Percentiles rank a stretch among this genome's conserved stretches.
Evolutionary conservation across 2,888 invertebrate genomes (phyloP).

Genomic region (Caenorhabditis sp.): DNA sequence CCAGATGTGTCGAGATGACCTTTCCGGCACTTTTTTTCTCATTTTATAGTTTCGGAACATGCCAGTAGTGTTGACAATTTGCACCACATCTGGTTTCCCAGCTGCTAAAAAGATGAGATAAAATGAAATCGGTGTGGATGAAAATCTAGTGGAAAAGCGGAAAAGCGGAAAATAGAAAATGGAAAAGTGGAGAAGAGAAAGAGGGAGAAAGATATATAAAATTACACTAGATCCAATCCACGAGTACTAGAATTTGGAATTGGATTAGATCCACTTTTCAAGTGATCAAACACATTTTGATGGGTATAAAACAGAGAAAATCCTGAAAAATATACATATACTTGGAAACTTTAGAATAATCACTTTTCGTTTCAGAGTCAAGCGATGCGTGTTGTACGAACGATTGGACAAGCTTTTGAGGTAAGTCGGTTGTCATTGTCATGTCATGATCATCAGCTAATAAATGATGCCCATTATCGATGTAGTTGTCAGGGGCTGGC

Average conservation of each 20-base stretch:
- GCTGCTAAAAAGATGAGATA: constrained; percentile 6
- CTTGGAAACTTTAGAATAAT: not conserved
- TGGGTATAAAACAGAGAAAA: too few relatives aligned
- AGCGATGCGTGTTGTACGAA: constrained; percentile 98
- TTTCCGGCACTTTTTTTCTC: too few relatives aligned
- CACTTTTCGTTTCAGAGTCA: constrained; percentile 87
- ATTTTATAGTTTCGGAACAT: not conserved
- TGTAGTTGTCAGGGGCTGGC: constrained; percentile 52
- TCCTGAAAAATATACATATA: too few relatives aligned
- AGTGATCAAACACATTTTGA: not conserved
- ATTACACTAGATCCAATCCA: constrained; percentile 9
- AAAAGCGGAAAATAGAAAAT: too few relatives aligned
- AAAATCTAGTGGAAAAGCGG: not conserved
- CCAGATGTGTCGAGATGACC: constrained; percentile 44
- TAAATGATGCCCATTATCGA: constrained; percentile 54
- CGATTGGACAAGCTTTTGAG: constrained; percentile 99
- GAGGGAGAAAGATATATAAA: constrained; percentile 21
- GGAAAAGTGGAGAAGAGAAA: too few relatives aligned
- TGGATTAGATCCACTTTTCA: not conserved
- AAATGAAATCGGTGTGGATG: not conserved
- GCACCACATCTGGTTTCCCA: constrained; percentile 47
- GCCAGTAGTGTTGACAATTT: constrained; percentile 4
- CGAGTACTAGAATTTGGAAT: constrained; percentile 6
- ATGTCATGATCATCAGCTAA: constrained; percentile 18
- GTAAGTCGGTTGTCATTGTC: constrained; percentile 87